Evolutionary conservation across 2,888 invertebrate species (phyloP).

Genomic region (Amphipoea oculea): DNA sequence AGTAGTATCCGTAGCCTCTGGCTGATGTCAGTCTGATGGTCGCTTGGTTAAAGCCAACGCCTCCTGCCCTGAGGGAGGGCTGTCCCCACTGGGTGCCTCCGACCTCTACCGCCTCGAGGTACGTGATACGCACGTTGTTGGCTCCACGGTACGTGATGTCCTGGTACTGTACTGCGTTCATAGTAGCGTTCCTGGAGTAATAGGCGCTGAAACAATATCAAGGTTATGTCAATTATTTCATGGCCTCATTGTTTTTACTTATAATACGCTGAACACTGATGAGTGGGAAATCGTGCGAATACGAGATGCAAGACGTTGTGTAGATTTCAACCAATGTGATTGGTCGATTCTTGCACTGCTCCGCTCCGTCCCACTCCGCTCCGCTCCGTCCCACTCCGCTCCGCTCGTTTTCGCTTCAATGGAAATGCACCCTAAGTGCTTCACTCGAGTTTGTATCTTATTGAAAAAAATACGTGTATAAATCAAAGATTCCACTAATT

Average conservation of each 20-base stretch:
- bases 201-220: neutral
- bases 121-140: constrained; percentile 72
- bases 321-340: too few species aligned
- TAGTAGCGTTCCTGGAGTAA: constrained; percentile 64
- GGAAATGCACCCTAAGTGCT: neutral
- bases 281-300: too few species aligned
- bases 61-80: constrained; percentile 73
- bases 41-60: constrained; percentile 74
- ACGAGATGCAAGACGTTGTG: too few species aligned
- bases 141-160: constrained; percentile 80
- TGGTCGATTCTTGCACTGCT: too few species aligned
- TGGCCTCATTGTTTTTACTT: neutral
- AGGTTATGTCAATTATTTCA: neutral
- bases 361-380: neutral
- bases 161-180: constrained; percentile 78
- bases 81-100: constrained; percentile 78
- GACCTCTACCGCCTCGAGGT: constrained; percentile 77
- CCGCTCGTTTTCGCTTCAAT: neutral
- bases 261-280: too few species aligned
- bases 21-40: constrained; percentile 78
- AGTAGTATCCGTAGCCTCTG: constrained; percentile 80
- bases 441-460: neutral
- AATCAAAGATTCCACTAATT: neutral
- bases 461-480: neutral
- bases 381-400: neutral